Base-by-base conservation (phyloP, 1,140 invertebrate species). In the Oreohelix idahoensis region DNA sequence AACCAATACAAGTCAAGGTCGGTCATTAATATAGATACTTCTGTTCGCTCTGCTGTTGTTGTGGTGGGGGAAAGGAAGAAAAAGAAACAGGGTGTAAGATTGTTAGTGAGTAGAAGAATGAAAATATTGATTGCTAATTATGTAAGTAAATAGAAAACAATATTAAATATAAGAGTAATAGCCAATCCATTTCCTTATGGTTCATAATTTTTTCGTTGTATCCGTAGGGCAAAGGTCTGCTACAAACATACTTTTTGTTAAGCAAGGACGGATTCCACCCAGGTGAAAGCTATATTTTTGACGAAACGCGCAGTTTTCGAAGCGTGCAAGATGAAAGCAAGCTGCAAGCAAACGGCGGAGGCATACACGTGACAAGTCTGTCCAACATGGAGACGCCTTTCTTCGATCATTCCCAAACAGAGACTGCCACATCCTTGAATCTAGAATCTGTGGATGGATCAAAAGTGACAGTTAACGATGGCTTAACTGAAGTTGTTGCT, bases 191-290 rank as follows among this genome's bases (percentile, higher is more conserved):
- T 49, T 49, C 45, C 45, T 49, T 8, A n/a, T n/a, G n/a, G n/a
- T n/a, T n/a, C n/a, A n/a, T n/a, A n/a, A n/a, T n/a, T n/a, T n/a
- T 49, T 11, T 17, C 17, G 8, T 58, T 10, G 10, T 58, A 32
- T 66, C 63, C 23, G 4, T 76, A 88, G 87, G 87, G 87, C 5
- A 87, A 87, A 79, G 87, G 87, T 35, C 66, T 81, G 17, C 80
- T 87, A 5, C 73, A 80, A 38, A 88, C 87, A 11, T 88, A 86
- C 76, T 87, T 87, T 69, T 73, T 88, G 36, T 51, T 77, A 17
- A 84, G 84, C 29, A 84, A 83, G 35, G 81, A 86, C 20, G 87
- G 87, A 20, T 88, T 88, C 74, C 45, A 70, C 36, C 79, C 79
- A 1, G 53, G 15, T 8, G 77, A 79, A 1, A 69, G 36, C 75